A percentile compares a stretch with the other conserved stretches of the same genome.
Evolutionary conservation across 2,113 vertebrate species (phyloP).

Genomic region (Neodontobutis hainanensis): DNA sequence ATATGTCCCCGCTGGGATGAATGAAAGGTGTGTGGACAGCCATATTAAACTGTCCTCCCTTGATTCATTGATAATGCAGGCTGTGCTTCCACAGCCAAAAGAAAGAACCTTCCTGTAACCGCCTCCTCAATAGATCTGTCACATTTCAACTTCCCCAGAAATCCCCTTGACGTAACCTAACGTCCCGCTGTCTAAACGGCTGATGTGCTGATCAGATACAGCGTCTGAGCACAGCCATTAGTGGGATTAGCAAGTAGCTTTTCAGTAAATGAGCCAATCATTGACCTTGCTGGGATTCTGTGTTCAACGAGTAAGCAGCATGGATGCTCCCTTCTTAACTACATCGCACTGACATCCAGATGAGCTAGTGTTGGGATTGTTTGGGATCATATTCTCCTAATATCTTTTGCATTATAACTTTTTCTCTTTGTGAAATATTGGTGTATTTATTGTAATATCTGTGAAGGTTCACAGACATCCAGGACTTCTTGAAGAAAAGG

Average conservation of each 20-base stretch:
- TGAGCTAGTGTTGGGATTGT: neutral
- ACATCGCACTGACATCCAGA: neutral
- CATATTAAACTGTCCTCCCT: neutral
- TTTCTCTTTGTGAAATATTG: no score
- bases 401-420: no score
- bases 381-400: no score
- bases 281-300: constrained; percentile 45
- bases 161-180: constrained; percentile 38
- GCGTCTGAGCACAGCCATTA: constrained; percentile 38
- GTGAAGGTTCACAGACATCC: no score
- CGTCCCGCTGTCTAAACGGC: constrained; percentile 20
- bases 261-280: constrained; percentile 38
- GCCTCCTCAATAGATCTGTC: constrained; percentile 8
- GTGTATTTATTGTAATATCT: no score
- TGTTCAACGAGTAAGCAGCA: constrained; percentile 10
- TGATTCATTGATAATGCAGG: constrained; percentile 10
- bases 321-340: neutral
- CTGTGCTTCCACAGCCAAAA: neutral
- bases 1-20: constrained; percentile 23
- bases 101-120: constrained; percentile 6
- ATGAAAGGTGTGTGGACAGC: constrained; percentile 19
- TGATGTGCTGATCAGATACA: constrained; percentile 34
- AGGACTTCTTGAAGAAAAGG: no score
- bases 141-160: constrained; percentile 21
- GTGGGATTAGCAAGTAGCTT: constrained; percentile 53